A percentile compares a stretch with the other conserved stretches of the same genome.
Evolutionary conservation across 1,140 invertebrate genomes (phyloP).

Genomic region (Holcopasites calliopsidis): DNA sequence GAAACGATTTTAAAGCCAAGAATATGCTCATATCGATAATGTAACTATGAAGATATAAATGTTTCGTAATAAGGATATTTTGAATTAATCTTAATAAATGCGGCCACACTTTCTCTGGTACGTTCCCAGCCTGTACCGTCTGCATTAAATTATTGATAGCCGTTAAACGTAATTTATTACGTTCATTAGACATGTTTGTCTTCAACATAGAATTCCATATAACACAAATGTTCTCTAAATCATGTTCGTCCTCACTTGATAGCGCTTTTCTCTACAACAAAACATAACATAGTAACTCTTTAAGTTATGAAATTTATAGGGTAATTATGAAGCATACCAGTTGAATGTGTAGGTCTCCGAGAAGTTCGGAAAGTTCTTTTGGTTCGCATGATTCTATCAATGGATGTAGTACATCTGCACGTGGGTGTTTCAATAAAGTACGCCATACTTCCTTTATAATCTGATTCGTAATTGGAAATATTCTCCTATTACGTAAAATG

Average conservation of each 20-base stretch:
- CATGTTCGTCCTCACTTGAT: conserved; percentile 26
- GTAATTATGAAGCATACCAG: conserved; percentile 22
- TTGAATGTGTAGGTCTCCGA: conserved; percentile 37
- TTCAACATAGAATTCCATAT: conserved; percentile 61
- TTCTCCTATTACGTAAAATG: conserved; percentile 51
- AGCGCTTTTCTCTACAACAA: conserved; percentile 43
- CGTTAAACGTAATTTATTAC: conserved; percentile 48
- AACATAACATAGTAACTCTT: conserved; percentile 4
- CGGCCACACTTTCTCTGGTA: conserved; percentile 39
- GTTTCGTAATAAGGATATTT: conserved; percentile 43
- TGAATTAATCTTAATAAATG: conserved; percentile 50
- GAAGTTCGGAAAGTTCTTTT: conserved; percentile 44
- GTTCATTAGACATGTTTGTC: conserved; percentile 43
- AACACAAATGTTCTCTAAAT: conserved; percentile 47
- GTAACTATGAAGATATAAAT: conserved; percentile 44
- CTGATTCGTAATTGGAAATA: conserved; percentile 44
- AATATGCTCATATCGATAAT: conserved; percentile 57
- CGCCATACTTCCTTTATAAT: conserved; percentile 54
- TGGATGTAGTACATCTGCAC: conserved; percentile 46
- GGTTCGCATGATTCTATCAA: conserved; percentile 48
- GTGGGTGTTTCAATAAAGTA: conserved; percentile 48
- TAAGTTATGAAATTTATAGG: neutral
- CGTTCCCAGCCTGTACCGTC: conserved; percentile 11
- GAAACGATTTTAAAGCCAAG: conserved; percentile 45
- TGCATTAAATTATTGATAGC: conserved; percentile 43